Conservation (phyloP, 2,797 vertebrate species). For the Spheniscus humboldti region DNA sequence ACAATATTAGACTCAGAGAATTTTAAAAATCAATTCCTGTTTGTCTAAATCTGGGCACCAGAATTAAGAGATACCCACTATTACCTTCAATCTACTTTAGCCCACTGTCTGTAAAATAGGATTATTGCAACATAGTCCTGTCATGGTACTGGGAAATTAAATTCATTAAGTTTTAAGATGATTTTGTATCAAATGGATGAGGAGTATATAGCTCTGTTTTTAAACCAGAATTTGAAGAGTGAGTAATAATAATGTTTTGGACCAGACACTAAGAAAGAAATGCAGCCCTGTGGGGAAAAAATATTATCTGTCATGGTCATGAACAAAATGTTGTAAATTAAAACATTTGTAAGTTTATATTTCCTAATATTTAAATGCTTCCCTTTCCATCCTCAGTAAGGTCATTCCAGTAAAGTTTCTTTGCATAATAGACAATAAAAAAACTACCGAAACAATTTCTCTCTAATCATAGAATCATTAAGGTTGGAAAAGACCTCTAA, state of each 20-base stretch:
- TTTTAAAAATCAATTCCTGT: not conserved
- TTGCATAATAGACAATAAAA: not conserved
- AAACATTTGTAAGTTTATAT: not conserved
- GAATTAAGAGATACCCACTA: not conserved
- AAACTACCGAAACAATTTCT: not conserved
- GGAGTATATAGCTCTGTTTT: not conserved
- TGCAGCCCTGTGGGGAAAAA: not conserved
- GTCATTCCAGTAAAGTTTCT: not conserved
- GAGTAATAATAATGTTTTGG: not conserved
- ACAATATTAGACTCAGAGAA: not conserved
- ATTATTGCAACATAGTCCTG: not conserved
- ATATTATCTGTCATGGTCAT: not conserved
- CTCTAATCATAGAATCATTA: not conserved
- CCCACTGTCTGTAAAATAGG: not conserved
- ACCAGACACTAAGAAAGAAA: not conserved
- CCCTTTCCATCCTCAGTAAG: not conserved
- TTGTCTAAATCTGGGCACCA: not conserved
- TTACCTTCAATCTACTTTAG: not conserved
- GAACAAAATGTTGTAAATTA: not conserved
- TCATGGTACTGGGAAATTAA: not conserved
- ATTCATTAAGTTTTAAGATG: not conserved
- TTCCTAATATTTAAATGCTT: not conserved
- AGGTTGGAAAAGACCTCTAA: too few relatives aligned
- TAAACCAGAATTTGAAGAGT: not conserved
- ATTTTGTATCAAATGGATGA: not conserved